These are phyloP conservation scores for Noctilio leporinus DNA, from an alignment of 2,113 vertebrate species.

Conservation along the genomic window DNA sequence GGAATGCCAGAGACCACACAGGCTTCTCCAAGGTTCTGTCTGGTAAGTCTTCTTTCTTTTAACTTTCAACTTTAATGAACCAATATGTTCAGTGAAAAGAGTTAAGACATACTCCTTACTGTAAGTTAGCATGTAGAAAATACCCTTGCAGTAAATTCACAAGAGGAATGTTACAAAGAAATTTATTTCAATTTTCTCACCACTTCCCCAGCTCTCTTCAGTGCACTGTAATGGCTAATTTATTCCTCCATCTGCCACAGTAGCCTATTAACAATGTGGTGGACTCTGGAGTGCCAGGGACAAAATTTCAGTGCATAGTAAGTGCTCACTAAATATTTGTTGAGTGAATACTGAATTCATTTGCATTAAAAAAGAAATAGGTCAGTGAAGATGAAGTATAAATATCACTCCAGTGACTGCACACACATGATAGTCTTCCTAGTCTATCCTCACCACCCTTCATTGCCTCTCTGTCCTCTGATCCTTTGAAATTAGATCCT, in stretches of 20 bases:
- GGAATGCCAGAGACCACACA: background rate
- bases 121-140: background rate
- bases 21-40: background rate
- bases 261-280: background rate
- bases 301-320: background rate
- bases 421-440: background rate
- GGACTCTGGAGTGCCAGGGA: background rate
- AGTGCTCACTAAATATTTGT: background rate
- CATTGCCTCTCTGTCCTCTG: background rate
- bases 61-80: slow-evolving; percentile 32
- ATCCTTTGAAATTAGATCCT: slow-evolving; percentile 16
- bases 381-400: background rate
- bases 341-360: background rate
- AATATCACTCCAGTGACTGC: background rate
- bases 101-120: background rate
- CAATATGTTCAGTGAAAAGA: background rate
- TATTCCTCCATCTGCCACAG: background rate
- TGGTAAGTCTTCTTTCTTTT: background rate
- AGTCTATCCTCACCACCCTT: background rate
- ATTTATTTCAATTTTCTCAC: background rate
- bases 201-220: background rate
- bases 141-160: background rate
- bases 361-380: background rate
- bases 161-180: background rate
- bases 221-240: background rate